These are phyloP conservation scores for Microlaimidae sp. DNA, from an alignment of 2,888 invertebrate species.

Conservation along the genomic window DNA sequence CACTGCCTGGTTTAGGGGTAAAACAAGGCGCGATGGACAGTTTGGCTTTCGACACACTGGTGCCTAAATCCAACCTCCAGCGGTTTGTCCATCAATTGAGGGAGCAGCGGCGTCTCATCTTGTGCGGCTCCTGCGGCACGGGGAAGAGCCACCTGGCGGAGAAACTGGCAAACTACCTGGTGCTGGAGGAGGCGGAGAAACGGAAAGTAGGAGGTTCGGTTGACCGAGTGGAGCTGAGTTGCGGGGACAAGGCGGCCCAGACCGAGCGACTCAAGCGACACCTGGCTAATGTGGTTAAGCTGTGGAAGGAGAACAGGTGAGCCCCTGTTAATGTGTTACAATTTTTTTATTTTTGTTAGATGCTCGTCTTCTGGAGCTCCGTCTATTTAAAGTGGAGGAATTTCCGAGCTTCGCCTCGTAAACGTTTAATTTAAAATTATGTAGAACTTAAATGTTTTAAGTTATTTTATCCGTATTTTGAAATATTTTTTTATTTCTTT, in stretches of 20 bases:
- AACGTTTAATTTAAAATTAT: too few relatives aligned
- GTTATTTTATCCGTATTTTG: too few relatives aligned
- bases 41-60: slow-evolving; percentile 80
- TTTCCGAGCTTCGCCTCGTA: too few relatives aligned
- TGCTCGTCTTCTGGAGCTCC: too few relatives aligned
- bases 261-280: neutral
- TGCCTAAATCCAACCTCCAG: slow-evolving; percentile 86
- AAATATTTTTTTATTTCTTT: too few relatives aligned
- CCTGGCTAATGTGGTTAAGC: neutral
- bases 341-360: too few relatives aligned
- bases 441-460: too few relatives aligned
- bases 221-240: neutral
- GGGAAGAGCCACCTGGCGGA: slow-evolving; percentile 85
- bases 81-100: slow-evolving; percentile 70
- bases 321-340: too few relatives aligned
- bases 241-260: neutral
- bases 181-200: slow-evolving; percentile 20
- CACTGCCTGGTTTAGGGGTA: slow-evolving; percentile 47
- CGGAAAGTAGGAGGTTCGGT: neutral
- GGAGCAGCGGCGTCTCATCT: slow-evolving; percentile 76
- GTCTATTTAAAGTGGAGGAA: too few relatives aligned
- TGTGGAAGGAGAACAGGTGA: neutral
- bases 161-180: slow-evolving; percentile 80
- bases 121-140: slow-evolving; percentile 89
- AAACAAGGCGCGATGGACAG: slow-evolving; percentile 74